Conservation (phyloP, 2,888 invertebrate species). For the Oscheius sp. region DNA sequence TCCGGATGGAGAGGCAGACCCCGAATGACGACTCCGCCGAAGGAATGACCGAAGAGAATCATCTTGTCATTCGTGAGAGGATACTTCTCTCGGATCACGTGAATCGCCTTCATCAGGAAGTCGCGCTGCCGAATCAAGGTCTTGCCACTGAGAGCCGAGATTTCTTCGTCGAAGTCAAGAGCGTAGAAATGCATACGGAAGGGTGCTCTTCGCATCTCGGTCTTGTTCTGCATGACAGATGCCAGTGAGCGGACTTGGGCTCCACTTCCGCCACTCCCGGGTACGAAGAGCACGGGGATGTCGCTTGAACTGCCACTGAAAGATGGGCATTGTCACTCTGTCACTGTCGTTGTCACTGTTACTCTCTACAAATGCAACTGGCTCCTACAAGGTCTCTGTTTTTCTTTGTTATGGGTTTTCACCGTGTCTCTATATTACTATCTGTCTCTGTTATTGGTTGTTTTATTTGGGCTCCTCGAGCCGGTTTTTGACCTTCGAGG, state of each 20-base stretch:
- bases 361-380: background rate
- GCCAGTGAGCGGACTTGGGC: constrained; percentile 88
- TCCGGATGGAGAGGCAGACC: constrained; percentile 34
- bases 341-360: background rate
- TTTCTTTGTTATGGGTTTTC: no score
- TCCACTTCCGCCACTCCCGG: constrained; percentile 94
- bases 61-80: constrained; percentile 39
- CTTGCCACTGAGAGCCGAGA: constrained; percentile 88
- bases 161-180: constrained; percentile 89
- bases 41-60: constrained; percentile 55
- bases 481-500: no score
- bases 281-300: constrained; percentile 92
- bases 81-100: constrained; percentile 77
- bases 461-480: no score
- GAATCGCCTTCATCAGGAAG: constrained; percentile 82
- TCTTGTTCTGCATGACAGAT: constrained; percentile 89
- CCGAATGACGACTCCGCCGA: constrained; percentile 52
- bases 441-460: background rate
- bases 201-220: constrained; percentile 80
- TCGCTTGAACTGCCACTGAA: constrained; percentile 78
- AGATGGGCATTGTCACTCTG: background rate
- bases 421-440: no score
- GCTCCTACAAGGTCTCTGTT: background rate
- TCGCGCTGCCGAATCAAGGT: constrained; percentile 83
- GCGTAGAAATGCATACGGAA: constrained; percentile 92